Evolutionary conservation across 64 coral and sea anemone genomes (phyloP), one percentile per base, ranked within the genome.

Genomic region (Cladopsammia gracilis): DNA sequence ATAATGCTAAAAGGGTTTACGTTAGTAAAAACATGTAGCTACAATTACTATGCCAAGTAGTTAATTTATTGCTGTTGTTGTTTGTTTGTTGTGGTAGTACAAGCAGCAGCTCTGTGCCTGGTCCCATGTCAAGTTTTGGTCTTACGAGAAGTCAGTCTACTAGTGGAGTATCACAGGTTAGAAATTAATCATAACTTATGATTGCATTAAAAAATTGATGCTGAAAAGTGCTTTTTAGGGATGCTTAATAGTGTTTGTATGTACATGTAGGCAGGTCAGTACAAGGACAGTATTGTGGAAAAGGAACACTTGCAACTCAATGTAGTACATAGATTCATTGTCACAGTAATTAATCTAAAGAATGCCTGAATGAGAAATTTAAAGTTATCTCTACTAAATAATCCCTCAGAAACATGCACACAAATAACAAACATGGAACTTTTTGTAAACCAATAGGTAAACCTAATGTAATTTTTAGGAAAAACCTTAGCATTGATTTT

Each of bases 111-210:
- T 92, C 89, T 6, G 85, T 92, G 34, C 57, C 58, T 77, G 86
- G 70, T 58, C 69, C 87, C 23, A 94, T 94, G 73, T 78, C 92
- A 47, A 83, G 92, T 76, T 97, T 97, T 69, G 73, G 70, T 66
- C 56, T 97, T 10, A 82, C 87, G 43, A 97, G 95, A 83, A 97
- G 95, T 58, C 95, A 97, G 58, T 97, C 95, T 16, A 86, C 85
- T 15, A 91, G 95, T 78, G 90, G 90, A 83, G 45, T 34, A 1
- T 83, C 95, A 16, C 95, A 97, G 95, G 95, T 97, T 73, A 58
- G 15, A 14, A 14, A 77, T 56, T 34, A 34, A 34, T 34, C 34
- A 34, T 34, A 34, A n/a, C n/a, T 34, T 34, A 34, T 34, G 34
- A 34, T 34, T 34, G 34, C 34, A 34, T 34, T 34, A 34, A 34